Base-by-base conservation (phyloP, 2,113 vertebrate species). In the Nanorana parkeri region DNA sequence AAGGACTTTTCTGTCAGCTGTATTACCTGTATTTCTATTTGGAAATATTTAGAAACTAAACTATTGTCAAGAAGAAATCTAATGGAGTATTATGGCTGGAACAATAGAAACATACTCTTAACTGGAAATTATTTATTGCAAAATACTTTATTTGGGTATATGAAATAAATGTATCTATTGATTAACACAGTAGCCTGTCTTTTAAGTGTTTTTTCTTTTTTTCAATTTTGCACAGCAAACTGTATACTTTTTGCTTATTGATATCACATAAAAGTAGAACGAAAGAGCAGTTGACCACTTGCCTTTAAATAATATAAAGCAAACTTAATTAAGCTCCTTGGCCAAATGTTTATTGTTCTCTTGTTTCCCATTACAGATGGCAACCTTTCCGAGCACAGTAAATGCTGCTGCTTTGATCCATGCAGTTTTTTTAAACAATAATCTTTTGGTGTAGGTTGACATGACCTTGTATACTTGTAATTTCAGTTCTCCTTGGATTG, bases 391-490 rank as follows among this genome's bases (percentile, higher is more conserved):
- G 47, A 47, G 28, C n/a, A 36, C 26, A 68, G 19, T 68, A n/a
- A 66, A 66, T 78, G 61, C 29, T 16, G n/a, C 5, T 66, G 15
- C 77, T 79, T 79, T 79, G 77, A 79, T 79, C 64, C 19, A 32
- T 68, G 20, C 28, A 79, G 58, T 68, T 68, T 68, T 58, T 68
- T 58, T 79, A 24, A 68, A 23, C 64, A 55, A 24, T 54, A 78
- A 78, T 78, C 76, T 68, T 68, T 68, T 21, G 32, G 52, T 68
- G 54, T 65, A 58, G 56, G 68, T 65, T 79, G 77, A 68, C 77
- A 79, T 79, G 77, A 79, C 77, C 77, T 55, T 58, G 24, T 56
- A 68, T 68, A 68, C 63, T 78, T 28, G 16, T n/a, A 68, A 79
- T 78, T 28, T 47, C 21, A 55, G 41, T 29, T 75, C 55, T 36